phyloP scores from a whole-genome alignment of 2,888 invertebrate genomes.

The Calameuta filiformis region DNA sequence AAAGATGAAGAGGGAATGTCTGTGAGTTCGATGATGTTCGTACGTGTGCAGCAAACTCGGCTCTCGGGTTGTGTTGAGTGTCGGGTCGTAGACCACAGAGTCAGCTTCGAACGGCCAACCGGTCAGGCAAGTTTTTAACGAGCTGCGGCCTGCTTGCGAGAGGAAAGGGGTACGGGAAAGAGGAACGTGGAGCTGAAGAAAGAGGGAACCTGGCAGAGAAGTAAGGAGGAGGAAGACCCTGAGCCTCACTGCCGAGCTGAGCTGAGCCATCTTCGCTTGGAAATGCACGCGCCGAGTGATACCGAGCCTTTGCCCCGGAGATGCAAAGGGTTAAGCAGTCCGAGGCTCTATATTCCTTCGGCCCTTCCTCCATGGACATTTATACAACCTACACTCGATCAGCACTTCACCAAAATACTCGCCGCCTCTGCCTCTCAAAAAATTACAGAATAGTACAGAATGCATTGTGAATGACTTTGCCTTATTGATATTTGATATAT shows the following conservation, averaged over 20 bases:
- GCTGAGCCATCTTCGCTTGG: constrained; percentile 62
- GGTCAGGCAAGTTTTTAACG: constrained; percentile 66
- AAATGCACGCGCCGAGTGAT: constrained; percentile 60
- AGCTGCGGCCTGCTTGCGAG: constrained; percentile 44
- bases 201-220: neutral
- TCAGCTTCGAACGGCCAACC: constrained; percentile 61
- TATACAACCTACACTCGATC: neutral
- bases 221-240: constrained; percentile 35
- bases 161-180: constrained; percentile 25
- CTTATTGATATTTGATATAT: neutral
- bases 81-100: constrained; percentile 64
- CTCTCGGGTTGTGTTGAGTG: constrained; percentile 47
- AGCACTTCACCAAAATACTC: neutral
- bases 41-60: constrained; percentile 30
- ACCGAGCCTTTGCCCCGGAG: constrained; percentile 33
- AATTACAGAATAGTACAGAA: neutral
- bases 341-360: neutral
- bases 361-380: neutral
- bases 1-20: constrained; percentile 14
- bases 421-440: constrained; percentile 7
- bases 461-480: neutral
- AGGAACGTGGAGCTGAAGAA: constrained; percentile 40
- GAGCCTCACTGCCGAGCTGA: constrained; percentile 50
- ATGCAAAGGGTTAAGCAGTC: constrained; percentile 32
- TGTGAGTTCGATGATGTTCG: constrained; percentile 40